Base-by-base conservation (phyloP, 2,113 vertebrate species). In the Pantherophis guttatus region DNA sequence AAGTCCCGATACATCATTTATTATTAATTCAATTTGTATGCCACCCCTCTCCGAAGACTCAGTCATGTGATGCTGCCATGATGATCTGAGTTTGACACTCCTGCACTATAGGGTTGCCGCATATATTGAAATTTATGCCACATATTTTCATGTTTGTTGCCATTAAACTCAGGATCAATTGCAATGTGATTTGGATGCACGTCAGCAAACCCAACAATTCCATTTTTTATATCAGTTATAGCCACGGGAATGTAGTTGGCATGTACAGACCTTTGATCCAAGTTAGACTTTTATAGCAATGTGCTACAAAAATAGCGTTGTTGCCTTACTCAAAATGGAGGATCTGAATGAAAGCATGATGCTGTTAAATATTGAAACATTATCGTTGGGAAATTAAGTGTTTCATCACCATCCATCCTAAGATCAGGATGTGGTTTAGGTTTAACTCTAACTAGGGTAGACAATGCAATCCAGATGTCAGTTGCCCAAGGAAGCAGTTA, bases 361-460 rank as follows among this genome's bases (percentile, higher is more conserved):
- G 17, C 15, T 5, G 57, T 91, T 19, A 59, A 21, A 39, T 86
- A 50, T 55, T 48, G 54, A 86, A 91, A 48, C 2, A 26, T 91
- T 91, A 86, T 15, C 6, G 1, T 17, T 57, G 23, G 9, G 55
- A 86, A 85, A 86, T 59, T 39, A 39, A 92, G 19, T 54, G 29
- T 81, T 89, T 3, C 39, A 19, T 39, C 11, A 86, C 29, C 44
- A 21, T n/a, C 29, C n/a, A 23, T 29, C 26, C 29, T 86, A 24
- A 90, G 44, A 85, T 90, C 75, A 86, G 88, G 44, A 52, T 90
- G 88, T 93, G 54, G 70, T 59, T 93, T 19, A 90, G 88, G 70
- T 59, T 57, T 33, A 90, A 90, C 29, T 90, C 11, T 86, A 86
- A 23, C 11, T 62, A 86, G 86, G 70, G 54, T 65, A 52, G 85